Base-by-base conservation (phyloP, 2,797 vertebrate species). In the Fistularia tabacaria region DNA sequence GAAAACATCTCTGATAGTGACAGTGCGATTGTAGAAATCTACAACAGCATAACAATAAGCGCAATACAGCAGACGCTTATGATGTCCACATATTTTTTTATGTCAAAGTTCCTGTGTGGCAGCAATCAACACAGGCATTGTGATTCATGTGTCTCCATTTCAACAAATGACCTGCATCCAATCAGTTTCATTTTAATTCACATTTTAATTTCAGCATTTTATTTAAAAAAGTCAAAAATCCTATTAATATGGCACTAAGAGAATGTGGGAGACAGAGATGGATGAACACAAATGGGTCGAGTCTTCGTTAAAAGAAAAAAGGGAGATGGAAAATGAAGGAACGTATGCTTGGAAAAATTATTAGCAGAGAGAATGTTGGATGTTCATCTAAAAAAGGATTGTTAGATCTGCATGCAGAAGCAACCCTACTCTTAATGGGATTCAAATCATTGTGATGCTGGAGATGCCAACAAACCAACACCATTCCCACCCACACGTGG, bases 61-160 rank as follows among this genome's bases (percentile, higher is more conserved):
- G 46, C 25, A 43, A 39, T 8, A 40, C 43, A 59, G 48, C 50
- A 53, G 25, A 25, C 54, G 15, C 42, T 49, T 42, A 38, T 52
- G 55, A 43, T 4, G 39, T 66, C 62, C 57, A 37, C 37, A 36
- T 51, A 38, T 62, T 68, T 67, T 58, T 12, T 61, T 49, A 65
- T 14, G 40, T 57, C 54, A 74, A 65, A 62, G n/a, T n/a, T n/a
- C n/a, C 59, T 60, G 37, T 38, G 12, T 13, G 6, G 40, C 53
- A 49, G 62, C 12, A 42, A 78, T 50, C 76, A 66, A 49, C 38
- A 71, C 77, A 79, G 83, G 75, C 63, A 61, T 81, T 81, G 71
- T 71, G 43, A 54, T 44, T 50, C 14, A 0, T 64, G 13, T 13
- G 46, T 41, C 46, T 7, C 59, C 49, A 42, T 36, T 9, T 4